phyloP scores from a whole-genome alignment of 2,797 vertebrate genomes.

The Danio aesculapii region DNA sequence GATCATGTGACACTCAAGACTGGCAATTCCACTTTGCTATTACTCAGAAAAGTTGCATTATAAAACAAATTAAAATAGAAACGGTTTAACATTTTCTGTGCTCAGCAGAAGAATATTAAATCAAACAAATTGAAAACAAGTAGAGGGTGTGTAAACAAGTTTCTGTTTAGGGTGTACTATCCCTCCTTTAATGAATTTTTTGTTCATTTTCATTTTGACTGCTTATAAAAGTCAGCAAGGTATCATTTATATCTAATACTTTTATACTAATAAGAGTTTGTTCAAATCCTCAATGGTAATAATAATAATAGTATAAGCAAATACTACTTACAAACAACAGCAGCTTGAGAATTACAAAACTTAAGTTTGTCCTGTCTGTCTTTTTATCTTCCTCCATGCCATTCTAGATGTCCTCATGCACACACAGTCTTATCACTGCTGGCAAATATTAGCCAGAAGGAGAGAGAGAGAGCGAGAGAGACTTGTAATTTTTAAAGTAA shows the following conservation, averaged over 20 bases:
- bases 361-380: constrained; percentile 7
- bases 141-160: no score
- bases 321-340: constrained; percentile 4
- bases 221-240: not conserved
- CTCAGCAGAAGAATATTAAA: no score
- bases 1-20: no score
- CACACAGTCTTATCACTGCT: constrained; percentile 28
- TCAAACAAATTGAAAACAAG: no score
- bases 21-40: no score
- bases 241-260: not conserved
- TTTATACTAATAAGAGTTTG: not conserved
- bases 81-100: no score
- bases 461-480: not conserved
- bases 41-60: no score
- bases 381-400: constrained; percentile 23
- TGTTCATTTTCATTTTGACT: no score
- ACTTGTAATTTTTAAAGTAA: constrained; percentile 13
- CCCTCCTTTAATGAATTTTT: no score
- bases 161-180: no score
- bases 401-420: constrained; percentile 29
- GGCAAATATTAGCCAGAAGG: constrained; percentile 33
- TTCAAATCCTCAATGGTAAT: not conserved
- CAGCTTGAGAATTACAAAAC: constrained; percentile 3
- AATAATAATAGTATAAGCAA: not conserved
- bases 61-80: no score